Evolutionary conservation across 2,797 vertebrate species (phyloP).

Genomic region (Denticeps clupeoides): DNA sequence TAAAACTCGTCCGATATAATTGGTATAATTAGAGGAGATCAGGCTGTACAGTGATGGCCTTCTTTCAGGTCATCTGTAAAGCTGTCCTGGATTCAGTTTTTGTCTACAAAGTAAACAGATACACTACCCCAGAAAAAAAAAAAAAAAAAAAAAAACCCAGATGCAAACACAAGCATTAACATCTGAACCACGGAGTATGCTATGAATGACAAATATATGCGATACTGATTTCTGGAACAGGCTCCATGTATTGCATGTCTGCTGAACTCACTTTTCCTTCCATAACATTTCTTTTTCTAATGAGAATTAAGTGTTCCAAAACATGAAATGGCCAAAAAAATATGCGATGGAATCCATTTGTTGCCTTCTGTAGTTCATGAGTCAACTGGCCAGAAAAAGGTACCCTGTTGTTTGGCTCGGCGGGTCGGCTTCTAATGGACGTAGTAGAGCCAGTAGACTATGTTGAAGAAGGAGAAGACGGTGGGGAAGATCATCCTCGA

Average conservation of each 20-base stretch:
- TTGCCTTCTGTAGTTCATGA: too few species aligned
- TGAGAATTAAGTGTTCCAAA: conserved; percentile 32
- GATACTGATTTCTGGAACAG: conserved; percentile 67
- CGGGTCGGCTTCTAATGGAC: conserved; percentile 80
- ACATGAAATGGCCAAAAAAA: conserved; percentile 6
- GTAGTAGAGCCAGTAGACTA: conserved; percentile 98
- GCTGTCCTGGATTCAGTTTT: conserved; percentile 68
- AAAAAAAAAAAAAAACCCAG: conserved; percentile 53
- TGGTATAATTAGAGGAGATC: conserved; percentile 69
- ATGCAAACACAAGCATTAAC: conserved; percentile 77
- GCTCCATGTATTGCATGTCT: conserved; percentile 50
- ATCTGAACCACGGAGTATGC: conserved; percentile 74
- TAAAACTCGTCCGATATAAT: conserved; percentile 66
- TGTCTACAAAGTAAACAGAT: conserved; percentile 66
- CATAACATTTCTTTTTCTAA: conserved; percentile 40
- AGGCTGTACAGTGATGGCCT: conserved; percentile 64
- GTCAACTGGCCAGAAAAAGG: too few species aligned
- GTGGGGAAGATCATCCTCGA: conserved; percentile 98
- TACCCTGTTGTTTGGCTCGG: too few species aligned
- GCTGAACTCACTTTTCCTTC: conserved; percentile 15
- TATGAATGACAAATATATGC: conserved; percentile 71
- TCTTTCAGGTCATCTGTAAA: conserved; percentile 61
- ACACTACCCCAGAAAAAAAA: conserved; percentile 57
- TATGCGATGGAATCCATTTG: too few species aligned
- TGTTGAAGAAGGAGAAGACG: conserved; percentile 98